phyloP scores from a whole-genome alignment of 92 coral and sea anemone species.

The Epizoanthus illoricatus region DNA sequence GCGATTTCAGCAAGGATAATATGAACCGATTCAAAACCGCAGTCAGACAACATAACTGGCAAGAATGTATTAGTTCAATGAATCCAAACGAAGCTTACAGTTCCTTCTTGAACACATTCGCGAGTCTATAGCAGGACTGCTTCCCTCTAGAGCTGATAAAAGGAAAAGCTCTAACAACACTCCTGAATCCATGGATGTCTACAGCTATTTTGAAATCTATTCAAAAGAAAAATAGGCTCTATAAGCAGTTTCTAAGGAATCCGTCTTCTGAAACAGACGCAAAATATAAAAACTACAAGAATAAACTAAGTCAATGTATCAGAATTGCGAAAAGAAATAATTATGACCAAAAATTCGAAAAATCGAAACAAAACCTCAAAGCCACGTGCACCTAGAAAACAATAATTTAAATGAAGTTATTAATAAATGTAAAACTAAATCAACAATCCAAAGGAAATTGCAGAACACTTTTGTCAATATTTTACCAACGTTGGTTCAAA shows the following conservation, averaged over 20 bases:
- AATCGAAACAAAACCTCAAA: slow-evolving; percentile 17
- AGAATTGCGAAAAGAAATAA: too few species aligned
- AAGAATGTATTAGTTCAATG: too few species aligned
- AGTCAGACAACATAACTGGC: too few species aligned
- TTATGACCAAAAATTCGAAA: slow-evolving; percentile 18
- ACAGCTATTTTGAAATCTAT: slow-evolving; percentile 25
- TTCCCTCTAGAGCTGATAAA: neutral
- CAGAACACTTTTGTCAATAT: slow-evolving; percentile 15
- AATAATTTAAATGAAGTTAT: neutral
- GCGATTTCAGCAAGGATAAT: too few species aligned
- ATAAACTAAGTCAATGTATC: too few species aligned
- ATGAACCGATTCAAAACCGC: too few species aligned
- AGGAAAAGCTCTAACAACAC: neutral
- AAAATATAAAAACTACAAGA: too few species aligned
- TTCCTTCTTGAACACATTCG: too few species aligned
- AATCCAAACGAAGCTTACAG: too few species aligned
- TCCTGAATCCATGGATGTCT: slow-evolving; percentile 29
- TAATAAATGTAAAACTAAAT: neutral
- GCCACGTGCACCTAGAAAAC: slow-evolving; percentile 22
- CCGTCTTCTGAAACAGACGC: neutral
- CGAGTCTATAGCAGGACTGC: too few species aligned
- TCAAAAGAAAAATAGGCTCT: slow-evolving; percentile 24
- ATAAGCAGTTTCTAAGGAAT: neutral
- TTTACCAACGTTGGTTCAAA: slow-evolving; percentile 40
- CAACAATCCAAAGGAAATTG: neutral